A percentile compares a stretch with the other conserved stretches of the same genome.
phyloP scores from a whole-genome alignment of 2,888 invertebrate species.

The Philaethria dido region DNA sequence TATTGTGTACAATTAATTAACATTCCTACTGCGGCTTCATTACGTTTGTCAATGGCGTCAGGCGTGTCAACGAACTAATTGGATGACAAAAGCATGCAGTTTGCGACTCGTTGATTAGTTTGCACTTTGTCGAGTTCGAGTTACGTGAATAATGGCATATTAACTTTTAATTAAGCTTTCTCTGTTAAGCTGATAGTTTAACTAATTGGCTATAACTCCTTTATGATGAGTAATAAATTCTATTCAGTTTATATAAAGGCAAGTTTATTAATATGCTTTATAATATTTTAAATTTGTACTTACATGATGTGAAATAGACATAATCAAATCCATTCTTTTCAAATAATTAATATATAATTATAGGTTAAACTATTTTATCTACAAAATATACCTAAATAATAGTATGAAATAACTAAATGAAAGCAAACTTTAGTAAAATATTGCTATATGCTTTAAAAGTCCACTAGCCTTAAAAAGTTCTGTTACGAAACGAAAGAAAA shows the following conservation, averaged over 20 bases:
- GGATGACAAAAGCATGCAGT: conserved; percentile 37
- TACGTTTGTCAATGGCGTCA: conserved; percentile 32
- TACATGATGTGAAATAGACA: too few relatives aligned
- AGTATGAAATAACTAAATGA: too few relatives aligned
- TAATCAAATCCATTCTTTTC: too few relatives aligned
- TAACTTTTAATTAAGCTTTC: conserved; percentile 13
- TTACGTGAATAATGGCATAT: conserved; percentile 3
- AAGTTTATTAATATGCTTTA: too few relatives aligned
- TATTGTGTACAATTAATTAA: conserved; percentile 40
- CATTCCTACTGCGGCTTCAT: conserved; percentile 39
- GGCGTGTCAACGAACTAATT: conserved; percentile 44
- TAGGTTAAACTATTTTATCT: too few relatives aligned
- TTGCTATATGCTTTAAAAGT: background rate
- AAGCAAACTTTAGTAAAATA: too few relatives aligned
- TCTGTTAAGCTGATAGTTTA: background rate
- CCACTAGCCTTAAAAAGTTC: background rate
- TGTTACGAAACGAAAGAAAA: background rate
- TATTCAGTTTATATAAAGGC: background rate
- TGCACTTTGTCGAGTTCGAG: background rate
- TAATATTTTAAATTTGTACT: too few relatives aligned
- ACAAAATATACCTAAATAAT: too few relatives aligned
- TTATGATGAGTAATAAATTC: background rate
- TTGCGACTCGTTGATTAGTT: conserved; percentile 24
- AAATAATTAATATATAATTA: too few relatives aligned
- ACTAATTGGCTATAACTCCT: background rate